These are phyloP conservation scores for Caenorhabditis auriculariae DNA, from an alignment of 2,888 invertebrate species.

Conservation along the genomic window DNA sequence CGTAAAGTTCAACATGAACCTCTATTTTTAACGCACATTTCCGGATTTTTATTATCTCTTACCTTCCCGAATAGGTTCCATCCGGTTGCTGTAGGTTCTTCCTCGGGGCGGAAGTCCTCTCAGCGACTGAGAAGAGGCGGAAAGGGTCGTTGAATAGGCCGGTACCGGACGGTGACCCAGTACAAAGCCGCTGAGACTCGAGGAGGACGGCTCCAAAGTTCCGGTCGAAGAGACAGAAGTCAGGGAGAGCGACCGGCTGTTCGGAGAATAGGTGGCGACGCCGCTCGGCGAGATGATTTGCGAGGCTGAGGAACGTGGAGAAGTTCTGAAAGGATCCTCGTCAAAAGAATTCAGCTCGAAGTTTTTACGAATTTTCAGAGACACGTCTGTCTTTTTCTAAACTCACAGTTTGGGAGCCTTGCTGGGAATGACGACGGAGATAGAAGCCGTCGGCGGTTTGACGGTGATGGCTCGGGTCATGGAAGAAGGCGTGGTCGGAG, in stretches of 20 bases:
- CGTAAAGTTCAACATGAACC: too few species aligned
- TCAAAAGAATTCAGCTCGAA: too few species aligned
- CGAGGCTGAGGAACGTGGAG: not conserved
- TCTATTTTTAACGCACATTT: not conserved
- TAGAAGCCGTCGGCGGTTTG: not conserved
- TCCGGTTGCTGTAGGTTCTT: too few species aligned
- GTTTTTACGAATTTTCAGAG: too few species aligned
- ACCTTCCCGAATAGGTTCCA: not conserved
- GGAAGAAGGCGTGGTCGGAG: not conserved
- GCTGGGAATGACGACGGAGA: not conserved
- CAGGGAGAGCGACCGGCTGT: not conserved
- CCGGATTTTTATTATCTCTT: not conserved
- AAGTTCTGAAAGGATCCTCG: too few species aligned
- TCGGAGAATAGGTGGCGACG: not conserved
- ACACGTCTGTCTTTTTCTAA: too few species aligned
- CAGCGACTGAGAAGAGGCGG: not conserved
- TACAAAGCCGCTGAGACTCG: conserved; percentile 1
- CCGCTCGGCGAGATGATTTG: not conserved
- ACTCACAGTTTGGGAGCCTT: too few species aligned
- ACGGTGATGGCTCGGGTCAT: too few species aligned
- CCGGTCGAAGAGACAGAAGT: not conserved
- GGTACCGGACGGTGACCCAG: conserved; percentile 5
- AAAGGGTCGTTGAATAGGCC: not conserved
- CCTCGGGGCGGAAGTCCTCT: too few species aligned
- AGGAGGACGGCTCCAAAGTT: conserved; percentile 2